phyloP scores from a whole-genome alignment of 2,797 vertebrate species.

The Sebastes oblongus region DNA sequence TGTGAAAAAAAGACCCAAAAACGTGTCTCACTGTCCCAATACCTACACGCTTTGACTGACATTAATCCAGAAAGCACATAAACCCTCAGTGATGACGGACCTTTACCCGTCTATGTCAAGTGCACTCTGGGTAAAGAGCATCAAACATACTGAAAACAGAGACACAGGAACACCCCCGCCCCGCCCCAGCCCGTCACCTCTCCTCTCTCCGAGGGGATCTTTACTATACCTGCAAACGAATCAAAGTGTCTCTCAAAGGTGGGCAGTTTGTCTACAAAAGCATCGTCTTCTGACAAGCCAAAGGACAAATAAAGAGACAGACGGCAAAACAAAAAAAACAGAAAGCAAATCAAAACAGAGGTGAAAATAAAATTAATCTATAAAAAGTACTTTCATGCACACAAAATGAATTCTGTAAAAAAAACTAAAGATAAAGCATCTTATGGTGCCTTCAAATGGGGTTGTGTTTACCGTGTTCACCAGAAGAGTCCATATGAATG shows the following conservation, averaged over 20 bases:
- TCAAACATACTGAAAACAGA: constrained; percentile 62
- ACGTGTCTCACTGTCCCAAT: constrained; percentile 24
- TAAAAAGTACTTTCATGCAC: constrained; percentile 1
- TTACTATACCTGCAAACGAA: constrained; percentile 88
- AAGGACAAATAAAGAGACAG: constrained; percentile 73
- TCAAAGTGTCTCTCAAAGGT: constrained; percentile 91
- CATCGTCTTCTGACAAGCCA: constrained; percentile 91
- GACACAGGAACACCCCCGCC: constrained; percentile 25
- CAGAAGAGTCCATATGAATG: too few species aligned
- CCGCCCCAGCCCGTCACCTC: not conserved
- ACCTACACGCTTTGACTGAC: constrained; percentile 38
- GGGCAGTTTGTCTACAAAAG: constrained; percentile 92
- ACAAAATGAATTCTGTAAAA: not conserved
- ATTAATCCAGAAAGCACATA: constrained; percentile 22
- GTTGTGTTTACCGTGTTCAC: too few species aligned
- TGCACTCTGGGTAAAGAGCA: constrained; percentile 63
- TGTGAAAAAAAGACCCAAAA: not conserved
- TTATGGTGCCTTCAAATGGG: not conserved
- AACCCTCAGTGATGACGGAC: constrained; percentile 46
- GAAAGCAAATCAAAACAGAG: constrained; percentile 50
- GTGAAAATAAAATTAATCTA: not conserved
- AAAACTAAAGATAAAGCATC: not conserved
- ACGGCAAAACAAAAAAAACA: constrained; percentile 56
- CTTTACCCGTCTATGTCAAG: constrained; percentile 48
- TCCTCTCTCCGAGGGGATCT: constrained; percentile 24